A percentile compares a stretch with the other conserved stretches of the same genome.
phyloP scores from a whole-genome alignment of 2,797 vertebrate species.

The Chromis chromis region DNA sequence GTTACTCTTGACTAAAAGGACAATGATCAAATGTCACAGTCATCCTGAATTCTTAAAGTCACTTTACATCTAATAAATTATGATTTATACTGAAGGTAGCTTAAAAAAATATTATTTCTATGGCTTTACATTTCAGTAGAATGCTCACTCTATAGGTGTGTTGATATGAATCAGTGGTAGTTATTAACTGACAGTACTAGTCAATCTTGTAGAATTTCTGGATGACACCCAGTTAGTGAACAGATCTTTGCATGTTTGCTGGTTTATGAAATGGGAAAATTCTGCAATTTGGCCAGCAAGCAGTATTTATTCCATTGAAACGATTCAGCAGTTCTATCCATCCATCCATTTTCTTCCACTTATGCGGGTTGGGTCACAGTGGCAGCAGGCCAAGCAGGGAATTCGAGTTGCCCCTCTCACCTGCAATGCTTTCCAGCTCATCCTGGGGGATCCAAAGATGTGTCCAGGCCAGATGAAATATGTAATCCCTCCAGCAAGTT shows the following conservation, averaged over 20 bases:
- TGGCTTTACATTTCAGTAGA: constrained; percentile 12
- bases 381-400: no score
- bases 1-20: constrained; percentile 10
- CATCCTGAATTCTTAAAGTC: neutral
- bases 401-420: no score
- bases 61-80: neutral
- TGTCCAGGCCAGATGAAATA: no score
- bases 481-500: no score
- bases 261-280: constrained; percentile 6
- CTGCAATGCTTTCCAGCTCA: no score
- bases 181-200: constrained; percentile 27
- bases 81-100: constrained; percentile 13
- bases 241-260: neutral
- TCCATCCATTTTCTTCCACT: no score
- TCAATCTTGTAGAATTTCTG: neutral
- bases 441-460: no score
- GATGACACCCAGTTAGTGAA: neutral
- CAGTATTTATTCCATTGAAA: neutral
- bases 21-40: neutral
- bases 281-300: neutral
- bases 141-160: constrained; percentile 17
- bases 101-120: neutral
- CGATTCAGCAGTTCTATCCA: neutral
- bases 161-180: constrained; percentile 14
- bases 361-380: no score